phyloP scores from a whole-genome alignment of 2,113 vertebrate species.

The Catharus minimus region DNA sequence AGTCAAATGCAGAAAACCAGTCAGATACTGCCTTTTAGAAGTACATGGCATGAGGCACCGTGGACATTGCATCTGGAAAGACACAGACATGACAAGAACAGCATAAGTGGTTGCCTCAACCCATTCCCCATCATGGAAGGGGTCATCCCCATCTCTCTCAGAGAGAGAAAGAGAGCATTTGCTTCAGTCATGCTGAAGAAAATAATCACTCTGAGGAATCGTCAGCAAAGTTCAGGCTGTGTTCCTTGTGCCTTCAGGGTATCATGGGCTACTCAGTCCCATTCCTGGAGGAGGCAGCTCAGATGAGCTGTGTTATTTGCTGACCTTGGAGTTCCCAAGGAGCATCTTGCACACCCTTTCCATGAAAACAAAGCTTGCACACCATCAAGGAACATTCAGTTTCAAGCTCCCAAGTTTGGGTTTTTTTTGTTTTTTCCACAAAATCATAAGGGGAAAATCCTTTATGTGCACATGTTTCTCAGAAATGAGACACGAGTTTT shows the following conservation, averaged over 20 bases:
- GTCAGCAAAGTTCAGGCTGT: background rate
- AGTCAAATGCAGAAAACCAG: background rate
- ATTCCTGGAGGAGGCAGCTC: background rate
- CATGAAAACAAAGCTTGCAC: background rate
- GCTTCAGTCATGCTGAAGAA: background rate
- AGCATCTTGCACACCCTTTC: background rate
- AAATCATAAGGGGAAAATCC: background rate
- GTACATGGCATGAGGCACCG: rapidly evolving
- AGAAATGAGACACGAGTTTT: background rate
- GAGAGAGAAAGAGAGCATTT: background rate
- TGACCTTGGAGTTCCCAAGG: rapidly evolving
- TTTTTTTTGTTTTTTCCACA: no score
- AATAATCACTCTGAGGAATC: rapidly evolving
- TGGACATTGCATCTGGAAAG: background rate
- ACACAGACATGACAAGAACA: background rate
- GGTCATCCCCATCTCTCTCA: background rate
- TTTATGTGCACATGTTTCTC: background rate
- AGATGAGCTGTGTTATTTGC: background rate
- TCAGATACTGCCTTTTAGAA: background rate
- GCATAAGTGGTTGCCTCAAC: background rate
- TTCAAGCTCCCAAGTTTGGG: background rate
- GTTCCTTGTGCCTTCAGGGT: background rate
- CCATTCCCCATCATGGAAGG: background rate
- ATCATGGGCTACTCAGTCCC: background rate
- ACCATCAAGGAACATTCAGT: background rate